These are phyloP conservation scores for Masnerella sp. DNA, from an alignment of 2,888 invertebrate genomes.

Conservation along the genomic window DNA sequence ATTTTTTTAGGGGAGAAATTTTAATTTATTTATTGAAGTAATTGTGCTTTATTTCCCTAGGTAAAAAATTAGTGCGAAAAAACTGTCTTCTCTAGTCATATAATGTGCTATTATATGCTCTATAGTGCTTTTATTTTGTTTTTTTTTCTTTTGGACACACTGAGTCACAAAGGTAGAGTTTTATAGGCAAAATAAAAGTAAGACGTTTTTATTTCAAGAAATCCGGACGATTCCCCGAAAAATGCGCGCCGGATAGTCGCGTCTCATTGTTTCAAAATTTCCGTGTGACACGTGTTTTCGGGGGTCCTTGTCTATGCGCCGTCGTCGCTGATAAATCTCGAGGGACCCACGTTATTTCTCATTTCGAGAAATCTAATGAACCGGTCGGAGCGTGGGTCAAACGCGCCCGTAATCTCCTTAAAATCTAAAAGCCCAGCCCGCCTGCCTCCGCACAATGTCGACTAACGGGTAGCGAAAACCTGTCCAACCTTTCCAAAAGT, in stretches of 20 bases:
- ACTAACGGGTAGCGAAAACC: slow-evolving; percentile 66
- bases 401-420: slow-evolving; percentile 66
- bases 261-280: slow-evolving; percentile 48
- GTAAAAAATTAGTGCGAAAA: too few species aligned
- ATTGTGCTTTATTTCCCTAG: too few species aligned
- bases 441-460: slow-evolving; percentile 62
- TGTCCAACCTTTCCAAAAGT: slow-evolving; percentile 69
- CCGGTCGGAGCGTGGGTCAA: slow-evolving; percentile 67
- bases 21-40: too few species aligned
- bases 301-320: slow-evolving; percentile 33
- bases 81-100: too few species aligned
- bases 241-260: slow-evolving; percentile 27
- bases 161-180: neutral
- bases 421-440: slow-evolving; percentile 67
- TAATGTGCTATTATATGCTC: too few species aligned
- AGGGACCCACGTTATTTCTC: slow-evolving; percentile 64
- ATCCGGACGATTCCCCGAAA: slow-evolving; percentile 30
- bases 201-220: too few species aligned
- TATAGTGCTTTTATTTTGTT: too few species aligned
- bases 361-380: slow-evolving; percentile 68
- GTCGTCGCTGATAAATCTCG: slow-evolving; percentile 52
- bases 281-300: slow-evolving; percentile 53
- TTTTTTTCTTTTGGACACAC: neutral
- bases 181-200: neutral
- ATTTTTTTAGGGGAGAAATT: too few species aligned